Evolutionary conservation across 1,140 invertebrate genomes (phyloP), one percentile per base, ranked within the genome.

Genomic region (Dinothrombium tinctorium): DNA sequence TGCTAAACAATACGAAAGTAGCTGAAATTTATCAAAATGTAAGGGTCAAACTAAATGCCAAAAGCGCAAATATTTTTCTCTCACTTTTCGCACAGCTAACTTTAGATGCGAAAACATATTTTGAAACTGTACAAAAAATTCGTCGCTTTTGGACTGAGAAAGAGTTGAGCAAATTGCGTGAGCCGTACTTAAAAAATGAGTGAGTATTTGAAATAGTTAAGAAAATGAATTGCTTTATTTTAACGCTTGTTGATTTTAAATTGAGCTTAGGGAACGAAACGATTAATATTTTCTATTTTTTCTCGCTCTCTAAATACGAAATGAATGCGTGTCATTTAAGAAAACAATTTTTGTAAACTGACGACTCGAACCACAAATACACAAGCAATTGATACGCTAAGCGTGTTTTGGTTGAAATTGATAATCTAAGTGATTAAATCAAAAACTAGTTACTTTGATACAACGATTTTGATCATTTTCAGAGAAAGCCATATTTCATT

Each of bases 1-100:
- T 64, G 20, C 46, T 61, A 9, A 56, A 62, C 40, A 52, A 62
- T 29, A 54, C 54, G 11, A 41, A 47, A 7, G 44, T 63, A 4
- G 46, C 54, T 43, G 40, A 53, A 22, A 50, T 57, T 12, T 60
- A 58, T 44, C 37, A 51, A 21, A 46, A 52, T 36, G 56, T 61
- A 50, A 52, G 54, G 20, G 9, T 19, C 12, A 21, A 14, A 2
- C 20, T 17, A 17, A 14, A 8, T n/a, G n/a, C n/a, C n/a, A n/a
- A n/a, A n/a, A n/a, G n/a, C n/a, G n/a, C n/a, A n/a, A n/a, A n/a
- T 36, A 11, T 36, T 12, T 21, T 60, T 56, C n/a, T 8, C 3
- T 33, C 12, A 33, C 33, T 33, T 33, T 17, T n/a, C 14, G 9
- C 28, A 67, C 1, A 62, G 70, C 14, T 36, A 20, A 20, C 19